Conservation (phyloP, 2,113 vertebrate species). For the Hippocampus mohnikei region DNA sequence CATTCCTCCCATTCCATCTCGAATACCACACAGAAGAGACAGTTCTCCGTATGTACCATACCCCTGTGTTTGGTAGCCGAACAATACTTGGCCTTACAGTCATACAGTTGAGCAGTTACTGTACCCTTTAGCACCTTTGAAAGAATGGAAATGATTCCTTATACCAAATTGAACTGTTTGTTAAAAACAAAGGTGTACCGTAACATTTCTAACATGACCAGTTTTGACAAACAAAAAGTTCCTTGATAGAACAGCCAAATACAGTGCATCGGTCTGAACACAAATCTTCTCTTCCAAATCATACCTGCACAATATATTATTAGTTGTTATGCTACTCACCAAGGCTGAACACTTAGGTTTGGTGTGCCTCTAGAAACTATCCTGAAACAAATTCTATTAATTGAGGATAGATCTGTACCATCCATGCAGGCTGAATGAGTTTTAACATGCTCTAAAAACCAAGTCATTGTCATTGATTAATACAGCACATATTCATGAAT, state of each 20-base stretch:
- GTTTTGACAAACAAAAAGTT: no score
- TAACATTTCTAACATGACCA: no score
- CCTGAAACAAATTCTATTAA: background rate
- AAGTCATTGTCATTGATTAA: background rate
- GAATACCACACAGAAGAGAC: no score
- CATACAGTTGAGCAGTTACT: background rate
- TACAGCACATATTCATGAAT: background rate
- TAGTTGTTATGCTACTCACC: background rate
- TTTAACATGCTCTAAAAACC: background rate
- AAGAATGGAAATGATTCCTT: background rate
- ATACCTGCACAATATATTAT: background rate
- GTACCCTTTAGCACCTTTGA: background rate
- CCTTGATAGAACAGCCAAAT: no score
- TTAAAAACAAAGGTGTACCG: no score
- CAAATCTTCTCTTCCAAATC: no score
- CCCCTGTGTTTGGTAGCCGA: background rate
- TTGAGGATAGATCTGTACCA: background rate
- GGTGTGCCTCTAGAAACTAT: background rate
- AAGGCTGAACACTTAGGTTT: background rate
- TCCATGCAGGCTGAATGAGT: background rate
- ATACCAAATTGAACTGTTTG: no score
- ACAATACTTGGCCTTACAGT: background rate
- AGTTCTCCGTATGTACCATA: background rate
- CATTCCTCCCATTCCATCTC: no score
- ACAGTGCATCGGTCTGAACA: no score